phyloP scores from a whole-genome alignment of 2,888 invertebrate species.

The Fragum sueziense region DNA sequence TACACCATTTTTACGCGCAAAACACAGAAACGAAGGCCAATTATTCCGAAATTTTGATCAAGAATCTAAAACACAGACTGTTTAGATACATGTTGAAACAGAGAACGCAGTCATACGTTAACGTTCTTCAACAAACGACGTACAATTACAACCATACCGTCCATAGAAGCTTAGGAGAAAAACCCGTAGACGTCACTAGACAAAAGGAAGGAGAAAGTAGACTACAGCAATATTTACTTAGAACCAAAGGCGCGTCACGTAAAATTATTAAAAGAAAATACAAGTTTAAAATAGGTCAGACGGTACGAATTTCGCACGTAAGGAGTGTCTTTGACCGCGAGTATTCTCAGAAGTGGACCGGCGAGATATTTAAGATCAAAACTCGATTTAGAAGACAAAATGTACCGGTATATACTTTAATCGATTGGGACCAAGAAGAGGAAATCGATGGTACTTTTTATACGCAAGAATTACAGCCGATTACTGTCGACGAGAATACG shows the following conservation, averaged over 20 bases:
- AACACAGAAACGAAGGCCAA: constrained; percentile 45
- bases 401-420: constrained; percentile 34
- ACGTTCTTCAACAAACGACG: constrained; percentile 23
- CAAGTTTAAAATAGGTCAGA: constrained; percentile 42
- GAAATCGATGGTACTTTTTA: constrained; percentile 43
- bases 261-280: constrained; percentile 13
- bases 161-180: constrained; percentile 29
- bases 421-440: constrained; percentile 40
- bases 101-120: constrained; percentile 22
- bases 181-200: constrained; percentile 16
- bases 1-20: constrained; percentile 30
- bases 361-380: constrained; percentile 44
- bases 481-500: constrained; percentile 31
- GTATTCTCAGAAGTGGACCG: constrained; percentile 54
- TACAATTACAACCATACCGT: constrained; percentile 37
- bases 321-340: constrained; percentile 40
- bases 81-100: constrained; percentile 22
- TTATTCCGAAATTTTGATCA: constrained; percentile 37
- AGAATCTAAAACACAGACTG: constrained; percentile 18
- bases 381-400: constrained; percentile 30
- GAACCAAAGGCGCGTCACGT: background rate
- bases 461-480: constrained; percentile 42
- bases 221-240: constrained; percentile 20
- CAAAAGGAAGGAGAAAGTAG: constrained; percentile 29
- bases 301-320: constrained; percentile 37